Percentiles rank a stretch among this genome's conserved stretches.
These are phyloP conservation scores for Lithobius niger DNA, from an alignment of 1,140 invertebrate genomes.

Conservation along the genomic window DNA sequence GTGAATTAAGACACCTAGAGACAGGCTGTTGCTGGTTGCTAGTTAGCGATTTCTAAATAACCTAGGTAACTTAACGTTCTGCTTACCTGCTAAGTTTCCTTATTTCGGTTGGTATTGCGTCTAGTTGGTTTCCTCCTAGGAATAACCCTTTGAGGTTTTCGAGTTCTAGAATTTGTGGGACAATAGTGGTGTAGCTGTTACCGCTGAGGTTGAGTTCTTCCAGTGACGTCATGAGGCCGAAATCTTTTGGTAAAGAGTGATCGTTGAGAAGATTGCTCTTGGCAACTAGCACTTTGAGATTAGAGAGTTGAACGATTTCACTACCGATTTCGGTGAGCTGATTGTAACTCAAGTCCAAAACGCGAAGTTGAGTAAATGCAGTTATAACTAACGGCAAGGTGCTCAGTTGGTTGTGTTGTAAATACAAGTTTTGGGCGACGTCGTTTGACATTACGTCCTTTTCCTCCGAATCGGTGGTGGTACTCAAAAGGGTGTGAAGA, in stretches of 20 bases:
- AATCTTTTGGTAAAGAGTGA: conserved; percentile 69
- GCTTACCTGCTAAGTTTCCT: conserved; percentile 46
- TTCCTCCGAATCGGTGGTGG: conserved; percentile 23
- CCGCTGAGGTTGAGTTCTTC: conserved; percentile 84
- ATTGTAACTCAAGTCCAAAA: conserved; percentile 78
- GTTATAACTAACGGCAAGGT: conserved; percentile 28
- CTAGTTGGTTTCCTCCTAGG: conserved; percentile 72
- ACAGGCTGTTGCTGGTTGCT: too few species aligned
- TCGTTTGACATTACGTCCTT: background rate
- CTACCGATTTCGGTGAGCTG: conserved; percentile 59
- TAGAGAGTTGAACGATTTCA: conserved; percentile 48
- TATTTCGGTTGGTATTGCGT: conserved; percentile 64
- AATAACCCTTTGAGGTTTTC: conserved; percentile 64
- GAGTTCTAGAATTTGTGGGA: conserved; percentile 70
- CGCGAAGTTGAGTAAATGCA: conserved; percentile 36
- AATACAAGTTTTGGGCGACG: conserved; percentile 19
- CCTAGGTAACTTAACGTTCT: too few species aligned
- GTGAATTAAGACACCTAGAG: too few species aligned
- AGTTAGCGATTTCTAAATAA: too few species aligned
- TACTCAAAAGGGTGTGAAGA: background rate
- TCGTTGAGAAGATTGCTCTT: conserved; percentile 76
- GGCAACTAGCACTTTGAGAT: conserved; percentile 60
- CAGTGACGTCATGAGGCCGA: conserved; percentile 43
- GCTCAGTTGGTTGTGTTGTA: conserved; percentile 31
- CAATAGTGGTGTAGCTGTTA: conserved; percentile 69